Conservation (phyloP, 2,113 vertebrate species). For the Fulica atra region DNA sequence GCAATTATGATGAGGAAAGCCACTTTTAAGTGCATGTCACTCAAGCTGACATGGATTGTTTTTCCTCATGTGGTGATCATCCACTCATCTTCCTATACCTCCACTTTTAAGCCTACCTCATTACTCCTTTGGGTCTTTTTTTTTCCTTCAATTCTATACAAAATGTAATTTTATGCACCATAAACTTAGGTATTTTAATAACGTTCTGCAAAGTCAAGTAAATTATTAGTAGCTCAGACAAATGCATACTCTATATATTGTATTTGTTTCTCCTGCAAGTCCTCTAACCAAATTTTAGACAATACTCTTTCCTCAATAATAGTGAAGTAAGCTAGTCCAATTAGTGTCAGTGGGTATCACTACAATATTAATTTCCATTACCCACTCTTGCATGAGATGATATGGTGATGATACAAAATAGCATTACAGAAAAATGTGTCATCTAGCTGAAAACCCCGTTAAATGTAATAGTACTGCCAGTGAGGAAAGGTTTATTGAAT, state of each 20-base stretch:
- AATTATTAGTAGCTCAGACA: constrained; percentile 9
- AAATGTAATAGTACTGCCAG: constrained; percentile 12
- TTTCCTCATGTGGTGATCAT: background rate
- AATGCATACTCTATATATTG: background rate
- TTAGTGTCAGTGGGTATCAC: constrained; percentile 56
- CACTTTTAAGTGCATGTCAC: background rate
- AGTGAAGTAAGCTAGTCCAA: constrained; percentile 52
- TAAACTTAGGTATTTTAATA: constrained; percentile 28
- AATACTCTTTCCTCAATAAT: constrained; percentile 8
- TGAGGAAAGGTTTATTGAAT: constrained; percentile 51
- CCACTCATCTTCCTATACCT: background rate
- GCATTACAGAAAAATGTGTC: constrained; percentile 21
- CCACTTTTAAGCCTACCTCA: background rate
- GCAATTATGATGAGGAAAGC: background rate
- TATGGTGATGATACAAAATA: constrained; percentile 45
- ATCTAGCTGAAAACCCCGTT: constrained; percentile 38
- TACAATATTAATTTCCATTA: constrained; percentile 65
- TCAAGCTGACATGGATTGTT: background rate
- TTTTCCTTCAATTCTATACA: background rate
- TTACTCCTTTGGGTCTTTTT: background rate
- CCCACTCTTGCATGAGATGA: constrained; percentile 62
- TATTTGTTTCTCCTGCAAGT: constrained; percentile 15
- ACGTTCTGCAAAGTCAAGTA: background rate
- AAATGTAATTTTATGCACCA: constrained; percentile 54
- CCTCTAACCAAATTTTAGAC: constrained; percentile 34